Conservation (phyloP, 2,888 invertebrate species). For the Caradrina clavipalpis region DNA sequence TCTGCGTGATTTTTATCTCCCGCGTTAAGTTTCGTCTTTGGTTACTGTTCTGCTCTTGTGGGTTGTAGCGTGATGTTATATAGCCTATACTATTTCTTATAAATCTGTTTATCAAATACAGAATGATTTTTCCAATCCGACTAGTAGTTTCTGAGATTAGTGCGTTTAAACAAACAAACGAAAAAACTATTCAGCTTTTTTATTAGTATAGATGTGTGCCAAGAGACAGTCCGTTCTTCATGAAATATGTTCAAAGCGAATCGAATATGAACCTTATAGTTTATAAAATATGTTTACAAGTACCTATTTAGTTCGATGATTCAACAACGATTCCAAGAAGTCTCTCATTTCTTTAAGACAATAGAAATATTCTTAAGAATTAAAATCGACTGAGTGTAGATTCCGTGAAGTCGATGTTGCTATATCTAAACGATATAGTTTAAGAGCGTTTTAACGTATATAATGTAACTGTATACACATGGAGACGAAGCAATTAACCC, state of each 20-base stretch:
- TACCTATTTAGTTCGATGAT: neutral
- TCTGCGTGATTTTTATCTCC: too few relatives aligned
- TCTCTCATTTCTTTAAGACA: slow-evolving; percentile 6
- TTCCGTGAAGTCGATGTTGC: slow-evolving; percentile 11
- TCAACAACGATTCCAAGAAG: slow-evolving; percentile 21
- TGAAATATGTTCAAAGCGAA: neutral
- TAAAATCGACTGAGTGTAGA: neutral
- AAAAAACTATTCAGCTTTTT: too few relatives aligned
- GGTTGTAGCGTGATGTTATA: too few relatives aligned
- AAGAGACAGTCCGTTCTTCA: neutral
- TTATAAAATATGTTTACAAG: neutral
- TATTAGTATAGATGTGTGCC: neutral
- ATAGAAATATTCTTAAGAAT: neutral
- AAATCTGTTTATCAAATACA: too few relatives aligned
- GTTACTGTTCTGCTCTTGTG: too few relatives aligned
- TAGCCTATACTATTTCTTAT: too few relatives aligned
- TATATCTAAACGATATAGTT: slow-evolving; percentile 22
- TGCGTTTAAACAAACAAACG: too few relatives aligned
- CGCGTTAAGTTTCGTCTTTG: too few relatives aligned
- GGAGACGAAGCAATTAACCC: slow-evolving; percentile 48
- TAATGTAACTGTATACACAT: slow-evolving; percentile 11
- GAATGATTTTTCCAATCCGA: too few relatives aligned
- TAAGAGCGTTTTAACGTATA: neutral
- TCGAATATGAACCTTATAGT: too few relatives aligned
- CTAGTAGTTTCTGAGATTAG: too few relatives aligned